Evolutionary conservation across 2,797 vertebrate species (phyloP).

Genomic region (Melanotaenia trifasciata): DNA sequence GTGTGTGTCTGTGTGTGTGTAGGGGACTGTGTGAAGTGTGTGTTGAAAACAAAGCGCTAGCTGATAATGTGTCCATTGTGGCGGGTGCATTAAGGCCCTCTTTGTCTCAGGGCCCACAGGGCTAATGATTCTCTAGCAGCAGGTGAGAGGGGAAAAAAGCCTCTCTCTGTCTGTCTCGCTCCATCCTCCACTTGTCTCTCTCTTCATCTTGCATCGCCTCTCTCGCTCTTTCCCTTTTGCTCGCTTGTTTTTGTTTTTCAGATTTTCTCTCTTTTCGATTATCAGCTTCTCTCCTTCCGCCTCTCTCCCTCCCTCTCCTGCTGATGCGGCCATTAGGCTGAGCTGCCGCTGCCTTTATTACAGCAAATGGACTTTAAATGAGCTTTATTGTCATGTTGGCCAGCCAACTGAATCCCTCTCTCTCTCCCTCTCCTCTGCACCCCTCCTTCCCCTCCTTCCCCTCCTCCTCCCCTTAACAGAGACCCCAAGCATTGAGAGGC

Average conservation of each 20-base stretch:
- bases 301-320: conserved; percentile 84
- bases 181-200: conserved; percentile 67
- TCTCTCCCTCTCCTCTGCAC: conserved; percentile 69
- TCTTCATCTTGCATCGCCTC: conserved; percentile 64
- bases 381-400: conserved; percentile 91
- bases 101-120: conserved; percentile 94
- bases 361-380: conserved; percentile 96
- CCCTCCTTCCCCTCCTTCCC: not conserved
- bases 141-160: conserved; percentile 93
- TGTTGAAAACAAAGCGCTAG: conserved; percentile 90
- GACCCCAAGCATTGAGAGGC: conserved; percentile 98
- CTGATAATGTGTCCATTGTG: conserved; percentile 95
- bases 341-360: conserved; percentile 90
- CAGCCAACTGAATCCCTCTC: conserved; percentile 88
- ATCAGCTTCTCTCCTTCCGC: conserved; percentile 70
- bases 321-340: conserved; percentile 94
- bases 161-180: conserved; percentile 70
- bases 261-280: conserved; percentile 76
- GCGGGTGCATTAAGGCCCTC: conserved; percentile 90
- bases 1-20: conserved; percentile 55
- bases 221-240: conserved; percentile 64
- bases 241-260: conserved; percentile 75
- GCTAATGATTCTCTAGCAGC: conserved; percentile 98
- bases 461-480: conserved; percentile 84
- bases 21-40: conserved; percentile 77